A percentile compares a stretch with the other conserved stretches of the same genome.
Evolutionary conservation across 2,113 vertebrate genomes (phyloP).

Genomic region (Corydoras maculifer): DNA sequence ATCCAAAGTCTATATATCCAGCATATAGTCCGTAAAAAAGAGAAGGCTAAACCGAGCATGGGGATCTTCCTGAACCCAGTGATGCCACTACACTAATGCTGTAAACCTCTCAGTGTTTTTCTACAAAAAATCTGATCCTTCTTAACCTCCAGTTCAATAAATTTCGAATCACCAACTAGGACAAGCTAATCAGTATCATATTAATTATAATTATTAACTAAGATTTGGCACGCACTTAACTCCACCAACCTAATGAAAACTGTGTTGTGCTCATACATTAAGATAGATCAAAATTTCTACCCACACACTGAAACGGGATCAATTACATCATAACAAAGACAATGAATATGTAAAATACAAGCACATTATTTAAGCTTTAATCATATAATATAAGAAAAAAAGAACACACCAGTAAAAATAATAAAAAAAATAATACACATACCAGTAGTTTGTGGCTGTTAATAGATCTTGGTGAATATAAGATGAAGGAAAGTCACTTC

Average conservation of each 20-base stretch:
- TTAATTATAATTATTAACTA: constrained; percentile 36
- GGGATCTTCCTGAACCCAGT: constrained; percentile 17
- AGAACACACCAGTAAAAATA: constrained; percentile 14
- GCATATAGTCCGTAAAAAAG: background rate
- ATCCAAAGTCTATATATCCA: background rate
- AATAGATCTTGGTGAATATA: constrained; percentile 26
- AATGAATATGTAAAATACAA: no score
- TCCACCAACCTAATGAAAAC: no score
- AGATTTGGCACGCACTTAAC: constrained; percentile 19
- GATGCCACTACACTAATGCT: constrained; percentile 19
- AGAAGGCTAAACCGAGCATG: constrained; percentile 5
- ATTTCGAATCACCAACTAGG: constrained; percentile 33
- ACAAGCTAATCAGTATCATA: constrained; percentile 9
- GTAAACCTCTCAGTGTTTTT: constrained; percentile 30
- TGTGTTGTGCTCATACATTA: no score
- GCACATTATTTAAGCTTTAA: background rate
- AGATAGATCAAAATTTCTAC: no score
- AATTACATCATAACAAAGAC: no score
- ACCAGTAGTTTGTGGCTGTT: constrained; percentile 35
- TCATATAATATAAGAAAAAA: background rate
- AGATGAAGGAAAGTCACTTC: constrained; percentile 31
- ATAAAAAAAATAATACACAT: constrained; percentile 22
- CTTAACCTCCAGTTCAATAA: constrained; percentile 41
- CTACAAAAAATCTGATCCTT: constrained; percentile 29
- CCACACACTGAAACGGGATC: no score